Conservation (phyloP, 2,888 invertebrate species). For the Cancer borealis region DNA sequence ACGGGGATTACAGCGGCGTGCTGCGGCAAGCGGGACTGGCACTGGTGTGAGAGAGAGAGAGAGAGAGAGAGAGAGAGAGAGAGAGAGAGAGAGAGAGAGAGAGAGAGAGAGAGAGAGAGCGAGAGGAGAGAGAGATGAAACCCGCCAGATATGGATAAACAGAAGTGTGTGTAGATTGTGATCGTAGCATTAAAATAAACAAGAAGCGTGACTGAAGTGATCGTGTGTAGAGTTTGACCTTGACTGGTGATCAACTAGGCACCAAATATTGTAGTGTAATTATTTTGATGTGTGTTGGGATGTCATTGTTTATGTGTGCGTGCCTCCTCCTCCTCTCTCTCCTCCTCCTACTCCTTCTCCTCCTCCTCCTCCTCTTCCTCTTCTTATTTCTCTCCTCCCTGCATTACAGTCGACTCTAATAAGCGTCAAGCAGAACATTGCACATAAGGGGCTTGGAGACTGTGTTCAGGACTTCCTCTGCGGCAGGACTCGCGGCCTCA, state of each 20-base stretch:
- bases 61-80: conserved; percentile 49
- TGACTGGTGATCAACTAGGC: no score
- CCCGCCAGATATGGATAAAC: no score
- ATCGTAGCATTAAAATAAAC: no score
- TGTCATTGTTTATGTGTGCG: no score
- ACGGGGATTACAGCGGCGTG: conserved; percentile 7
- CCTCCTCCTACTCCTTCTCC: background rate
- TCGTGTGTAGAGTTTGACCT: no score
- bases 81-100: conserved; percentile 35
- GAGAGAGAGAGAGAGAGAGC: background rate
- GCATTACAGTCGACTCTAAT: background rate
- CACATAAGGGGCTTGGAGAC: background rate
- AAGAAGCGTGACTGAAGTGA: no score
- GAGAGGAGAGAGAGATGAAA: background rate
- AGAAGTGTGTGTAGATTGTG: no score
- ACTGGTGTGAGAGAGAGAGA: background rate
- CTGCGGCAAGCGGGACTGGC: background rate
- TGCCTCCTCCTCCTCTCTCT: background rate
- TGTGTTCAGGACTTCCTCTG: background rate
- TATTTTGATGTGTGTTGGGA: no score
- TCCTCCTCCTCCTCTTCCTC: background rate
- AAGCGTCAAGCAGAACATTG: background rate
- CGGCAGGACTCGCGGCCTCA: background rate
- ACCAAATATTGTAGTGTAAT: no score
- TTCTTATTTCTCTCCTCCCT: background rate